These are phyloP conservation scores for Diarsia dahlii DNA, from an alignment of 2,888 invertebrate genomes.

Conservation along the genomic window DNA sequence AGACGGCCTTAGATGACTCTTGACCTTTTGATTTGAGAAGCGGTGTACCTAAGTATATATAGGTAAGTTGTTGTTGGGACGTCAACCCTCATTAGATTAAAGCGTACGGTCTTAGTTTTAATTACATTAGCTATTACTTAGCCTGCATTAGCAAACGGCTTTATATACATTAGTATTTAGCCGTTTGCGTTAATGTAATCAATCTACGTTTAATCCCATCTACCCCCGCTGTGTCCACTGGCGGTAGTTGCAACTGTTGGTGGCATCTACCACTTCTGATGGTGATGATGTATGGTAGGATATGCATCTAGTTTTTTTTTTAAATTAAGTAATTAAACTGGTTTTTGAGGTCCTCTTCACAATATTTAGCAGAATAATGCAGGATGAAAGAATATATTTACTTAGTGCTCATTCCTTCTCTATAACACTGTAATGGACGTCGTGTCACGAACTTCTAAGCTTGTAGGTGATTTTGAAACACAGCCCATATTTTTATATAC, in stretches of 20 bases:
- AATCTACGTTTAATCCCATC: not conserved
- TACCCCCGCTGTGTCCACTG: too few relatives aligned
- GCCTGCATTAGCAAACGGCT: not conserved
- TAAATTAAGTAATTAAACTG: not conserved
- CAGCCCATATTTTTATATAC: too few relatives aligned
- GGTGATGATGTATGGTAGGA: not conserved
- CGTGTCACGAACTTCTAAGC: not conserved
- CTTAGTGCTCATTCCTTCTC: not conserved
- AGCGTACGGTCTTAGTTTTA: conserved; percentile 3
- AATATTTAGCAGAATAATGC: not conserved
- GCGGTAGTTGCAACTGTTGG: too few relatives aligned
- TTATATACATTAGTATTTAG: not conserved
- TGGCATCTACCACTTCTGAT: too few relatives aligned
- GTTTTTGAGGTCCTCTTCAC: not conserved
- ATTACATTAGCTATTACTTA: conserved; percentile 7
- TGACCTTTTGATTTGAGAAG: conserved; percentile 16
- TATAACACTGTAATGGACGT: not conserved
- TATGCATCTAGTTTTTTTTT: not conserved
- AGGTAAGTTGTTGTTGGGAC: not conserved
- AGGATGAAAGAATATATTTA: too few relatives aligned
- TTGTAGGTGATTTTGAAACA: not conserved
- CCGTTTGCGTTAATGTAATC: not conserved
- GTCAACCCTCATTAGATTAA: conserved; percentile 25
- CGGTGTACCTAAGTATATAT: not conserved
- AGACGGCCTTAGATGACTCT: conserved; percentile 14